These are phyloP conservation scores for Thunnus maccoyii DNA, from an alignment of 2,113 vertebrate genomes.

Conservation along the genomic window DNA sequence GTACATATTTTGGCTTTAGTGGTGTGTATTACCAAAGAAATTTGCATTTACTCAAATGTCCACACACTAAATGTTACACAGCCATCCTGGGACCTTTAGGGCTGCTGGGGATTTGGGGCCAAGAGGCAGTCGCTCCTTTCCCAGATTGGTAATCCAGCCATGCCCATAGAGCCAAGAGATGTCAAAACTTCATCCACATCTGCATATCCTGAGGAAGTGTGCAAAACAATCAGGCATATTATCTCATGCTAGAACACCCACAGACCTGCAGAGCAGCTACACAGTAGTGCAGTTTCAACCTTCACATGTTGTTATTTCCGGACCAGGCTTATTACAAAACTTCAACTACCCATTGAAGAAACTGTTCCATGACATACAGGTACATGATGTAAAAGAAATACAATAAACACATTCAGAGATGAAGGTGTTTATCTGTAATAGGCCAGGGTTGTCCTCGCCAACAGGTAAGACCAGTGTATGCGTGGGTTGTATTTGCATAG, in stretches of 20 bases:
- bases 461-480: conserved; percentile 22
- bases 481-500: conserved; percentile 68
- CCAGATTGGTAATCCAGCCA: too few species aligned
- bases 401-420: conserved; percentile 11
- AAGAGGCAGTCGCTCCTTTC: not conserved
- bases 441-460: not conserved
- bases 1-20: too few species aligned
- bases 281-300: not conserved
- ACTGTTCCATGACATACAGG: not conserved
- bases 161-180: too few species aligned
- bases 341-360: not conserved
- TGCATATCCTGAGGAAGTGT: not conserved
- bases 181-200: not conserved
- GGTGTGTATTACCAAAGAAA: too few species aligned
- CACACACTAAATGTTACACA: not conserved
- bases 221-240: not conserved
- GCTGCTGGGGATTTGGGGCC: not conserved
- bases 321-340: not conserved
- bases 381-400: not conserved
- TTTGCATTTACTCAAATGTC: too few species aligned
- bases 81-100: too few species aligned
- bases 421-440: conserved; percentile 10
- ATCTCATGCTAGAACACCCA: not conserved
- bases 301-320: not conserved
- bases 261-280: not conserved